These are phyloP conservation scores for Drosophila hydei DNA, from an alignment of 1,140 invertebrate species.

Conservation along the genomic window DNA sequence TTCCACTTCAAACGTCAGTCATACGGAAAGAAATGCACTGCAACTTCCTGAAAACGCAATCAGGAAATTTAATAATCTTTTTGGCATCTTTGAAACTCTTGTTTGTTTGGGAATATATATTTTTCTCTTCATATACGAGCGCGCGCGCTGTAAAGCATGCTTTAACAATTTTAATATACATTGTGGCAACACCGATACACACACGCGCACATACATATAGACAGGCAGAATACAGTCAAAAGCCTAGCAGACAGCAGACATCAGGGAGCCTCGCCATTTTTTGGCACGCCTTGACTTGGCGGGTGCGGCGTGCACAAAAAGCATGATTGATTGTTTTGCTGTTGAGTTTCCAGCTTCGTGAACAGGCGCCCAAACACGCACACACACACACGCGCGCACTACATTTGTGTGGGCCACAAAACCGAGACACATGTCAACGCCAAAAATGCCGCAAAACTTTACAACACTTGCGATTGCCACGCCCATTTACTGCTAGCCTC, in stretches of 20 bases:
- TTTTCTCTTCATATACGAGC: neutral
- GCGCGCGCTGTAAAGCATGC: neutral
- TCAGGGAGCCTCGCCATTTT: constrained; percentile 45
- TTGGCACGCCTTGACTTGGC: constrained; percentile 22
- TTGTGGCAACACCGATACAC: neutral
- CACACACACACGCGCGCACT: neutral
- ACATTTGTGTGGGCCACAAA: constrained; percentile 13
- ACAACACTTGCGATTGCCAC: constrained; percentile 50
- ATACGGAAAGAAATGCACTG: neutral
- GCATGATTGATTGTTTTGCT: constrained; percentile 74
- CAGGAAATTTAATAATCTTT: neutral
- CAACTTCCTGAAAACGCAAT: neutral
- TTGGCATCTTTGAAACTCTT: constrained; percentile 5
- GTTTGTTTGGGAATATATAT: neutral
- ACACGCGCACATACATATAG: no score
- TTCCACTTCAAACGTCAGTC: neutral
- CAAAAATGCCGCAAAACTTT: constrained; percentile 62
- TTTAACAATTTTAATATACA: constrained; percentile 20
- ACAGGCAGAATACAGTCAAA: neutral
- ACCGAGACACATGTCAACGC: constrained; percentile 72
- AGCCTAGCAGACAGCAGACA: neutral
- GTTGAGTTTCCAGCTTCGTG: constrained; percentile 51
- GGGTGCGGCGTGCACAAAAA: constrained; percentile 45
- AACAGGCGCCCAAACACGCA: constrained; percentile 26
- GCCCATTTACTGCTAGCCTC: neutral